Evolutionary conservation across 2,888 invertebrate genomes (phyloP), one percentile per base, ranked within the genome.

Genomic region (Sipha maydis): DNA sequence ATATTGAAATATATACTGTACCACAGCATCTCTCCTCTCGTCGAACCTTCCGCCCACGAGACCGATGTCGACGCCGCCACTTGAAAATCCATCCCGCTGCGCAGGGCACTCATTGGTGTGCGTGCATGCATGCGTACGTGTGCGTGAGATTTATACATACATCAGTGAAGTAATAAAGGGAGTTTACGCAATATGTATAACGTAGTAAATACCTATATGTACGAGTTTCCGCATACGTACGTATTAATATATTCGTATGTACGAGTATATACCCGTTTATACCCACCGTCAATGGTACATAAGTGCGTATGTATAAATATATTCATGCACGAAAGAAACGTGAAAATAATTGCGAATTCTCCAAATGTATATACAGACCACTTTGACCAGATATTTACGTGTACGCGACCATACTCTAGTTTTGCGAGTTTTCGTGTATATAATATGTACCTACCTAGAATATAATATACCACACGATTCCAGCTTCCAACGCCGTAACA

Each of bases 41-140:
- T 11, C 48, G 48, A 48, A 48, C 48, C 48, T 25, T 31, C 85
- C 76, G 34, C 48, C 77, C 78, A 34, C 78, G 38, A 61, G 69
- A 67, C 78, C 73, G 28, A 56, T 38, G 86, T 61, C 80, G 73
- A 76, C 38, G 86, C 38, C 54, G 28, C 82, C 88, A 88, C 88
- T 88, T 48, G 61, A 88, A 88, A 82, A 88, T 41, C 82, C 88
- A 82, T 88, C 82, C 80, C 48, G 75, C 48, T 41, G 75, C 80
- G 31, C 21, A 28, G 86, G 79, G 56, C 86, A 80, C 86, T 73
- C 71, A 34, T 17, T 9, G 21, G 80, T 34, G 61, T 67, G 21
- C 9, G 31, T 56, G 34, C 34, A 14, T 61, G 3, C 41, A 56
- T 31, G 71, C 34, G 73, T 21, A 41, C 48, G 83, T 25, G 8